Percentiles rank a stretch among this genome's conserved stretches.
phyloP scores from a whole-genome alignment of 2,888 invertebrate genomes.

The Oasisia sp. region DNA sequence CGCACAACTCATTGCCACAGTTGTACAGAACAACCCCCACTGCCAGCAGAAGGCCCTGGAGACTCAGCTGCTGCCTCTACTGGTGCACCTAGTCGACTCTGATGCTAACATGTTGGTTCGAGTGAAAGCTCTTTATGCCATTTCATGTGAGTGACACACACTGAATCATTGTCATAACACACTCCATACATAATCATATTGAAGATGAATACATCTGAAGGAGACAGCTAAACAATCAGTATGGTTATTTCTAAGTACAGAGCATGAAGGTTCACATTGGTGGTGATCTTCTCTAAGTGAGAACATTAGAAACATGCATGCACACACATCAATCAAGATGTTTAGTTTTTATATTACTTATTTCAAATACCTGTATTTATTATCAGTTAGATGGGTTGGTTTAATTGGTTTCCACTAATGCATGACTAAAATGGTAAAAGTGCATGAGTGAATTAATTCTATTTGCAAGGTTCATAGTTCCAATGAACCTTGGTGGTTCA shows the following conservation, averaged over 20 bases:
- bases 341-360: background rate
- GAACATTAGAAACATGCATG: background rate
- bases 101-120: conserved; percentile 72
- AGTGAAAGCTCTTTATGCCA: conserved; percentile 79
- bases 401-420: no score
- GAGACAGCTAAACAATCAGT: no score
- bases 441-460: no score
- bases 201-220: background rate
- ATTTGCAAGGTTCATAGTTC: no score
- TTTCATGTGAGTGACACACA: conserved; percentile 77
- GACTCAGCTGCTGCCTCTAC: conserved; percentile 73
- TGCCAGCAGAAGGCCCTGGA: conserved; percentile 80
- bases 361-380: background rate
- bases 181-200: background rate
- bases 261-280: no score
- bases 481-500: no score
- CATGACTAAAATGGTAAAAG: no score
- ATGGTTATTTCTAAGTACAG: background rate
- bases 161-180: background rate
- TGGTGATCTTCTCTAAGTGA: no score
- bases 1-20: conserved; percentile 78
- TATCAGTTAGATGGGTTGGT: background rate
- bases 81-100: conserved; percentile 73
- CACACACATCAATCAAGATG: background rate
- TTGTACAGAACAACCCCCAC: conserved; percentile 87